Percentiles rank a stretch among this genome's conserved stretches.
Evolutionary conservation across 2,113 vertebrate species (phyloP).

Genomic region (Herpetotheres cachinnans): DNA sequence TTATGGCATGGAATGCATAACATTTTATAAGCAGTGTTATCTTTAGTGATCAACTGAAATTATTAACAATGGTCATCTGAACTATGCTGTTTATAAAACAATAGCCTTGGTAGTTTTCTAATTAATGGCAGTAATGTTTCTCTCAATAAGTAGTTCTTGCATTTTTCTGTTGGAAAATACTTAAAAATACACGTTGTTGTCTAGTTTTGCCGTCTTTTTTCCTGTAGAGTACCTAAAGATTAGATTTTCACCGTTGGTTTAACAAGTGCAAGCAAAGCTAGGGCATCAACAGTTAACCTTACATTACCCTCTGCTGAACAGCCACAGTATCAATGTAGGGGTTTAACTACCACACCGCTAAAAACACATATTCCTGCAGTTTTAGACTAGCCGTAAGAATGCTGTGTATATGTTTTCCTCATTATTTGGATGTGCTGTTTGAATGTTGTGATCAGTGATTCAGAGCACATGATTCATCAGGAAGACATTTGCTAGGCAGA

Average conservation of each 20-base stretch:
- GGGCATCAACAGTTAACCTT: constrained; percentile 65
- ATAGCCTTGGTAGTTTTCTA: not conserved
- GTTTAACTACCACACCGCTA: constrained; percentile 64
- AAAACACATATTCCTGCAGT: constrained; percentile 72
- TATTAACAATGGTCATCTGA: not conserved
- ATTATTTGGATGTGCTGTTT: constrained; percentile 83
- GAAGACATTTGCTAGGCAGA: constrained; percentile 88
- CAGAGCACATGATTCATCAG: constrained; percentile 88
- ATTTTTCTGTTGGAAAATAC: not conserved
- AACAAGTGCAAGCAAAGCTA: constrained; percentile 55
- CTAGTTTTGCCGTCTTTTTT: not conserved
- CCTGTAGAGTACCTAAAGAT: constrained; percentile 43
- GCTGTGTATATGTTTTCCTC: constrained; percentile 79
- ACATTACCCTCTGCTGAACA: constrained; percentile 63
- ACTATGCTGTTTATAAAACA: not conserved
- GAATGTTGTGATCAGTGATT: constrained; percentile 88
- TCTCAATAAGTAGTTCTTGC: not conserved
- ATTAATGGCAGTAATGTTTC: not conserved
- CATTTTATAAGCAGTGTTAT: not conserved
- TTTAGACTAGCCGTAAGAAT: constrained; percentile 64
- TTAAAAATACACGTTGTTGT: not conserved
- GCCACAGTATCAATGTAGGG: constrained; percentile 42
- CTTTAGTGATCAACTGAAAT: not conserved
- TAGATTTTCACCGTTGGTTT: constrained; percentile 55
- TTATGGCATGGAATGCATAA: not conserved